A percentile compares a stretch with the other conserved stretches of the same genome.
Evolutionary conservation across 2,888 invertebrate species (phyloP).

Genomic region (Drosophila austrosaltans): DNA sequence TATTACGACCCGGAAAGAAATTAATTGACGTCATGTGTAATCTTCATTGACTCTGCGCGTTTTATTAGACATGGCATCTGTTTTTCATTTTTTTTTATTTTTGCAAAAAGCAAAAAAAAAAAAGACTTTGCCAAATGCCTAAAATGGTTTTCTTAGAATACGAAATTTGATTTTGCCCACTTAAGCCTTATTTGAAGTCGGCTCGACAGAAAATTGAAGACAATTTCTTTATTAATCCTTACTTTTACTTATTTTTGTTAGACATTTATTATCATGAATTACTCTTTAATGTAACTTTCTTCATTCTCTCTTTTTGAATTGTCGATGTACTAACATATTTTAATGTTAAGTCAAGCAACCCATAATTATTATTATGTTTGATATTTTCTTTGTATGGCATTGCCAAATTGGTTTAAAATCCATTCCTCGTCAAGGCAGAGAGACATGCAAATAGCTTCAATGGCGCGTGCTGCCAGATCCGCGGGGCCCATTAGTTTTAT

Average conservation of each 20-base stretch:
- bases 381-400: slow-evolving; percentile 52
- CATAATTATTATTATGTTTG: slow-evolving; percentile 11
- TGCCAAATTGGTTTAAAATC: slow-evolving; percentile 52
- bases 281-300: slow-evolving; percentile 5
- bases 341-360: slow-evolving; percentile 4
- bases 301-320: slow-evolving; percentile 5
- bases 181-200: background rate
- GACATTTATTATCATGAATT: background rate
- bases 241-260: slow-evolving; percentile 1
- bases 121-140: background rate
- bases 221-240: background rate
- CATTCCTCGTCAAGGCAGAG: slow-evolving; percentile 50
- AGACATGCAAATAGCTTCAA: slow-evolving; percentile 56
- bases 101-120: background rate
- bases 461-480: slow-evolving; percentile 6
- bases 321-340: background rate
- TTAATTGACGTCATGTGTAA: slow-evolving; percentile 24
- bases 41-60: slow-evolving; percentile 16
- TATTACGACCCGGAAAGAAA: slow-evolving; percentile 22
- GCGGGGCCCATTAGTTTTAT: slow-evolving; percentile 5
- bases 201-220: background rate
- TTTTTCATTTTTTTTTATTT: slow-evolving; percentile 1
- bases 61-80: slow-evolving; percentile 17
- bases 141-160: background rate
- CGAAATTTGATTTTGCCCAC: background rate